Conservation (phyloP, 2,113 vertebrate species). For the Scolopax mira region DNA sequence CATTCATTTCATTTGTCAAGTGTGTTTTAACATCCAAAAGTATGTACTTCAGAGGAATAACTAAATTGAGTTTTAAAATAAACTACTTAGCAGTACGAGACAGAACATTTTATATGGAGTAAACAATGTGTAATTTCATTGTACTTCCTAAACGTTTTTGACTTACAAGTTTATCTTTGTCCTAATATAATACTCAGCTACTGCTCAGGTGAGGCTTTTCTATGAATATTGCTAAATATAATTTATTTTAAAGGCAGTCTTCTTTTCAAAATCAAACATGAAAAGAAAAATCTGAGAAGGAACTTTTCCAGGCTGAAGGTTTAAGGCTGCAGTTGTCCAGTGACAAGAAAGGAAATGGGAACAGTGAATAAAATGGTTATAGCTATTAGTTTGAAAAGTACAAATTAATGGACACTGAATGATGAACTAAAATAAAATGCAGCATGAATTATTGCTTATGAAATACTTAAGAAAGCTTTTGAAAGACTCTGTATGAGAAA, state of each 20-base stretch:
- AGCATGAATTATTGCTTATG: no score
- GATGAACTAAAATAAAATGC: neutral
- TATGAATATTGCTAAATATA: neutral
- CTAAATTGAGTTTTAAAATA: neutral
- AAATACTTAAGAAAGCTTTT: neutral
- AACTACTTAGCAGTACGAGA: neutral
- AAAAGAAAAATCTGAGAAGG: neutral
- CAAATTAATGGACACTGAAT: neutral
- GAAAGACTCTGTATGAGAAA: neutral
- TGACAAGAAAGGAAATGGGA: neutral
- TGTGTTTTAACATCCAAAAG: neutral
- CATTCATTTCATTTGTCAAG: neutral
- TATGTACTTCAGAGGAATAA: neutral
- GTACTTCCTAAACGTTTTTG: neutral
- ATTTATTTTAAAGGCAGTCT: neutral
- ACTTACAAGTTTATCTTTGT: neutral
- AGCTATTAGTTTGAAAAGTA: neutral
- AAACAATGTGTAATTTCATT: neutral
- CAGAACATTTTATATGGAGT: neutral
- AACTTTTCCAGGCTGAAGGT: neutral
- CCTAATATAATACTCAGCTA: neutral
- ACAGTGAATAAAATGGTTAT: neutral
- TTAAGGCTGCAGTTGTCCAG: neutral
- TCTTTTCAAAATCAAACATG: neutral
- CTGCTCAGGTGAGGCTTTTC: neutral